Percentiles rank a stretch among this genome's conserved stretches.
Evolutionary conservation across 2,113 vertebrate species (phyloP).

Genomic region (Xiphorhynchus elegans): DNA sequence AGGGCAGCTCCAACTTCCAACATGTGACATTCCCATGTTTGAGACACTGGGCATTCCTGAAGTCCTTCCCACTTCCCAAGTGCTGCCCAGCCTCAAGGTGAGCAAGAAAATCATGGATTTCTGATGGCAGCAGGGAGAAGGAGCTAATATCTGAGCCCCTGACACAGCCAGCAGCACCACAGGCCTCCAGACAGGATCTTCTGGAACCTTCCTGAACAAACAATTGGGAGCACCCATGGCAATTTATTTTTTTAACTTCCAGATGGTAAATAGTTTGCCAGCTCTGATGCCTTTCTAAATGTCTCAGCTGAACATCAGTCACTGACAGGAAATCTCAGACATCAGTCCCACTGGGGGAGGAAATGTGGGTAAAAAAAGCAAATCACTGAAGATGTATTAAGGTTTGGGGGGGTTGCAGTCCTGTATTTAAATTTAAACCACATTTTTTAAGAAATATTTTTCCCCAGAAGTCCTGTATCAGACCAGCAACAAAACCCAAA

Average conservation of each 20-base stretch:
- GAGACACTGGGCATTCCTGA: accelerated
- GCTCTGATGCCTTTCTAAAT: not conserved
- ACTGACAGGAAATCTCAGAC: not conserved
- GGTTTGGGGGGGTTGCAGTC: not conserved
- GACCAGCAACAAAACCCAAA: not conserved
- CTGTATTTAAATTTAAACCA: not conserved
- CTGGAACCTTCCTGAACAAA: slow-evolving; percentile 2
- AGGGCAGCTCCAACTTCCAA: not conserved
- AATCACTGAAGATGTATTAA: not conserved
- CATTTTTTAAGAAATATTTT: not conserved
- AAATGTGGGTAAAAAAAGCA: not conserved
- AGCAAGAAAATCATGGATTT: not conserved
- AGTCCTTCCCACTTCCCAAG: not conserved
- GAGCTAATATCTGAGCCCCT: not conserved
- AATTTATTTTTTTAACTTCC: not conserved
- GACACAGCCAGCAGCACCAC: not conserved
- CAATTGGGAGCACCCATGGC: not conserved
- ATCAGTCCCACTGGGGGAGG: not conserved
- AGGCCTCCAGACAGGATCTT: not conserved
- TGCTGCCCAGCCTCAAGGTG: not conserved
- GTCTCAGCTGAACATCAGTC: not conserved
- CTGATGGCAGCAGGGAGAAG: not conserved
- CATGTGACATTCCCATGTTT: not conserved
- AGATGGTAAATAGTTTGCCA: slow-evolving; percentile 6
- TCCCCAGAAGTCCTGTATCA: not conserved